phyloP scores from a whole-genome alignment of 2,797 vertebrate species.

The Acomys russatus region DNA sequence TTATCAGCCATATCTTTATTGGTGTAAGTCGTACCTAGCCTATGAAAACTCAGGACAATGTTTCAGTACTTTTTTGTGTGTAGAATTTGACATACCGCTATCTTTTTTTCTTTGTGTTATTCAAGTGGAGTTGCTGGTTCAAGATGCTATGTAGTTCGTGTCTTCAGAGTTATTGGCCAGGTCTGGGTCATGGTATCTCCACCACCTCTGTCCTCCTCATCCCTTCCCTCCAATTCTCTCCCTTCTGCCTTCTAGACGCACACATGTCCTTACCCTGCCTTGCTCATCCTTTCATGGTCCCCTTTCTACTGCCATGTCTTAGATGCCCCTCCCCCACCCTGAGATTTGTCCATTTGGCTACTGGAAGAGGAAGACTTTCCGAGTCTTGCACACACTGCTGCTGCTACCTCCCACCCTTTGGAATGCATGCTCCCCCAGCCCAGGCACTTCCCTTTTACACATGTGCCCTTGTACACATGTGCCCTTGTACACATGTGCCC shows the following conservation, averaged over 20 bases:
- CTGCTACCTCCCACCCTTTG: neutral
- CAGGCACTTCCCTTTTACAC: neutral
- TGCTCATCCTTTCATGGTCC: neutral
- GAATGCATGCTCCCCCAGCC: neutral
- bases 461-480: too few relatives aligned
- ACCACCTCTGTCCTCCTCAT: neutral
- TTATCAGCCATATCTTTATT: slow-evolving; percentile 21
- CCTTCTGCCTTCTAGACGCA: neutral
- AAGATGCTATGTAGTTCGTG: neutral
- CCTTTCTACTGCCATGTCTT: neutral
- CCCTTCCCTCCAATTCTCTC: neutral
- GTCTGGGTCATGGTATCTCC: neutral
- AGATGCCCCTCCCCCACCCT: neutral
- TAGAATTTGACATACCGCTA: neutral
- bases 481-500: too few relatives aligned
- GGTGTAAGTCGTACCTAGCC: neutral
- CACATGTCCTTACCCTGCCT: neutral
- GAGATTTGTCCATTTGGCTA: neutral
- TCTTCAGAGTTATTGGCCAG: neutral
- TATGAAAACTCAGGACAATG: neutral
- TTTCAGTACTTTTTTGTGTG: neutral
- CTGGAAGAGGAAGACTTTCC: neutral
- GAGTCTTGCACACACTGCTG: neutral
- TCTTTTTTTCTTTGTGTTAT: neutral
- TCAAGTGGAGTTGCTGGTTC: slow-evolving; percentile 8